Conservation (phyloP, 1,140 invertebrate genomes). For the Ladona fulva region DNA sequence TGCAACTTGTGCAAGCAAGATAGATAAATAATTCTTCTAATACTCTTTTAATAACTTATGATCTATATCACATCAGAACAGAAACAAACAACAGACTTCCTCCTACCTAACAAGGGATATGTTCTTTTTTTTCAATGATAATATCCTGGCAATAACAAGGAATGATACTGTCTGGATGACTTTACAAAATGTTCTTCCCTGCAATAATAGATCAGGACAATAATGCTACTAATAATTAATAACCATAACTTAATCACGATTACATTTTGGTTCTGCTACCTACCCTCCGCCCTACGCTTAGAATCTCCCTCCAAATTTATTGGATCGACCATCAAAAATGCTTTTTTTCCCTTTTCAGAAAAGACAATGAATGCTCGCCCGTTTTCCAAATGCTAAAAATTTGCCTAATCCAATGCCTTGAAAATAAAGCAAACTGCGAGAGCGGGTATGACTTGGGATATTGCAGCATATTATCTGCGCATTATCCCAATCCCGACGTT, state of each 20-base stretch:
- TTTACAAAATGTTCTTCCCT: not conserved
- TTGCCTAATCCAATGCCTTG: conserved; percentile 8
- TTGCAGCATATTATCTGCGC: no score
- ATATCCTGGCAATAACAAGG: conserved; percentile 9
- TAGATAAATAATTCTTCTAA: conserved; percentile 5
- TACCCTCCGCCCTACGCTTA: not conserved
- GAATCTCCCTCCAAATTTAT: not conserved
- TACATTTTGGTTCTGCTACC: not conserved
- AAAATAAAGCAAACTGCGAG: not conserved
- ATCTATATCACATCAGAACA: not conserved
- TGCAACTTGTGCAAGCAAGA: not conserved
- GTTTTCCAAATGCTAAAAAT: not conserved
- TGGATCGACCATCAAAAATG: not conserved
- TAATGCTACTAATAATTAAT: conserved; percentile 9
- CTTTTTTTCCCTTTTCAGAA: not conserved
- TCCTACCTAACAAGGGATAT: conserved; percentile 4
- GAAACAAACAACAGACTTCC: not conserved
- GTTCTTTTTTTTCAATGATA: not conserved
- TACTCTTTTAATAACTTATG: conserved; percentile 6
- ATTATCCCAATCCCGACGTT: not conserved
- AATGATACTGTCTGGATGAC: conserved; percentile 5
- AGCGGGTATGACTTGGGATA: not conserved
- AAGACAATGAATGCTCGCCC: not conserved
- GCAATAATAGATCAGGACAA: conserved; percentile 3
- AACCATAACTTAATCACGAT: conserved; percentile 10